Conservation (phyloP, 2,888 invertebrate genomes). For the Spilosoma lubricipeda region DNA sequence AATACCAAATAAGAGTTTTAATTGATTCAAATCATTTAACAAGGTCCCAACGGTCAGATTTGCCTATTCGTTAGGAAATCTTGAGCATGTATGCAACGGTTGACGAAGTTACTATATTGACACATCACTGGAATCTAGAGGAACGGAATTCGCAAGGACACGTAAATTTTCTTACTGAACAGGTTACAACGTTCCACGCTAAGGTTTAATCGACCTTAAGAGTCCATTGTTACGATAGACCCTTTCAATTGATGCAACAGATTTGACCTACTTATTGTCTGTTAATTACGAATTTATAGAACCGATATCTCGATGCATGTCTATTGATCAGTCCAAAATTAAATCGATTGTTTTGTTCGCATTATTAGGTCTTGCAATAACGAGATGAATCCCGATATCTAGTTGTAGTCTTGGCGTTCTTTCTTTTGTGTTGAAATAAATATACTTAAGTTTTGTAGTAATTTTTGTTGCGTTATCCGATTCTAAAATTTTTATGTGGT, state of each 20-base stretch:
- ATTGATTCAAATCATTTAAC: neutral
- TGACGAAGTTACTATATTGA: no score
- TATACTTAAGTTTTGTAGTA: neutral
- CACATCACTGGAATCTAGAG: no score
- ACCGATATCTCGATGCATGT: conserved; percentile 45
- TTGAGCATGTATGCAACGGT: conserved; percentile 24
- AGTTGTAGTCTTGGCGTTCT: conserved; percentile 27
- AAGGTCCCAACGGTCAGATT: conserved; percentile 23
- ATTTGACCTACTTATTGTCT: conserved; percentile 41
- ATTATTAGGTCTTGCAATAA: conserved; percentile 47
- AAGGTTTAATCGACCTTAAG: conserved; percentile 14
- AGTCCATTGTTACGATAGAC: conserved; percentile 22
- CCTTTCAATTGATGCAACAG: conserved; percentile 49
- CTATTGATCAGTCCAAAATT: conserved; percentile 36
- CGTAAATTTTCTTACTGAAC: conserved; percentile 8
- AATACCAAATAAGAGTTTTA: neutral
- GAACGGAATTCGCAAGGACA: conserved; percentile 39
- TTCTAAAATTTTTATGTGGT: neutral
- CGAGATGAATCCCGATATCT: conserved; percentile 40
- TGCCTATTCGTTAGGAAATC: conserved; percentile 41
- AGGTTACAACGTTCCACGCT: conserved; percentile 16
- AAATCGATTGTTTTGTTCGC: conserved; percentile 51
- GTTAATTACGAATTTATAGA: conserved; percentile 48
- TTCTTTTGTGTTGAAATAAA: conserved; percentile 15
- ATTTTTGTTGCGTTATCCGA: neutral